Percentiles rank a stretch among this genome's conserved stretches.
Conservation (phyloP, 1,140 invertebrate genomes). For the Araneus ventricosus region DNA sequence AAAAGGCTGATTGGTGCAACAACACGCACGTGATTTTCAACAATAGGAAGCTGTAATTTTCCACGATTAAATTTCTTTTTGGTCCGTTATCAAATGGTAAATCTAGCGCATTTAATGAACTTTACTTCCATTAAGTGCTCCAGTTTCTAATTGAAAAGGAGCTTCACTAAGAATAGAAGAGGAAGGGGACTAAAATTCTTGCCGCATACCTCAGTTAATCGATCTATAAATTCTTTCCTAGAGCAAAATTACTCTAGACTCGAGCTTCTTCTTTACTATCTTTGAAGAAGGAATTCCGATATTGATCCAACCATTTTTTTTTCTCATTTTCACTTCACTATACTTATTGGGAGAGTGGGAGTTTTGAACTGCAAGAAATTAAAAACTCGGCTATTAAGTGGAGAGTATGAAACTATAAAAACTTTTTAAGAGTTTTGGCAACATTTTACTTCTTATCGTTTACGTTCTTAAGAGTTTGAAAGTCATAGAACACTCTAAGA, state of each 20-base stretch:
- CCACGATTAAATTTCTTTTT: slow-evolving; percentile 5
- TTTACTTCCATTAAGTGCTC: slow-evolving; percentile 27
- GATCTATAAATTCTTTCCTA: slow-evolving; percentile 49
- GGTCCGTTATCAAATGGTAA: slow-evolving; percentile 15
- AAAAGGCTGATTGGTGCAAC: slow-evolving; percentile 10
- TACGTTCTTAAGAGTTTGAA: no score
- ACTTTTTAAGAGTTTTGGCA: slow-evolving; percentile 33
- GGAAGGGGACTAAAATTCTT: slow-evolving; percentile 8
- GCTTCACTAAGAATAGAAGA: neutral
- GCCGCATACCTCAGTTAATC: slow-evolving; percentile 28
- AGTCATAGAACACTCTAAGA: no score
- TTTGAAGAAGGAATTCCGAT: slow-evolving; percentile 37
- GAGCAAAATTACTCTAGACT: neutral
- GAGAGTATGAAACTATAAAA: neutral
- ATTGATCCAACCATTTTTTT: slow-evolving; percentile 4
- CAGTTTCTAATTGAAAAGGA: slow-evolving; percentile 38
- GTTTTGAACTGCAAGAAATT: slow-evolving; percentile 8
- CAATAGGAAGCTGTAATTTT: slow-evolving; percentile 24
- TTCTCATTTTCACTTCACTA: neutral
- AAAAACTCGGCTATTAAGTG: slow-evolving; percentile 16
- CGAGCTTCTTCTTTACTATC: slow-evolving; percentile 35
- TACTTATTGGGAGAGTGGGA: neutral
- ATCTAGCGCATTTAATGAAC: slow-evolving; percentile 33
- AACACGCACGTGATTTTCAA: neutral
- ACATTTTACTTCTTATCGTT: slow-evolving; percentile 6